Evolutionary conservation across 2,888 invertebrate genomes (phyloP).

Genomic region (Aproaerema taeniolella): DNA sequence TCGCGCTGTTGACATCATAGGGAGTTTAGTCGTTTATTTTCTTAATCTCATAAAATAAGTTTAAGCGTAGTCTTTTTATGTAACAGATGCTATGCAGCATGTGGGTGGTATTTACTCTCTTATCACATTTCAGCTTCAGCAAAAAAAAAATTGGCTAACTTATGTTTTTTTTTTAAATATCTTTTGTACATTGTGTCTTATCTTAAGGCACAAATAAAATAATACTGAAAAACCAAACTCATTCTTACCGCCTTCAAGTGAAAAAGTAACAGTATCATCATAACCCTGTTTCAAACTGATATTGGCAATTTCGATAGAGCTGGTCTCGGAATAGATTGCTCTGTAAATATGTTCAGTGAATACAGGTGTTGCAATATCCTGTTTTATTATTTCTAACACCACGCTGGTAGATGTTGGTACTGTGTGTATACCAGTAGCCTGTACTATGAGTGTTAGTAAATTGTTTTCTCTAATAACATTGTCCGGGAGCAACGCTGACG

Average conservation of each 20-base stretch:
- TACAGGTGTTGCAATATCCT: conserved; percentile 44
- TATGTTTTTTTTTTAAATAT: too few species aligned
- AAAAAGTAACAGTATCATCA: conserved; percentile 37
- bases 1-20: too few species aligned
- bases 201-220: too few species aligned
- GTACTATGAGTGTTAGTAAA: conserved; percentile 41
- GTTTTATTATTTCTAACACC: conserved; percentile 49
- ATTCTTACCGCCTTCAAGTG: conserved; percentile 52
- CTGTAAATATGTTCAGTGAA: conserved; percentile 44
- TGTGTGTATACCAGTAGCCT: conserved; percentile 43
- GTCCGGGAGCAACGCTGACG: conserved; percentile 33
- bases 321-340: conserved; percentile 31
- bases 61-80: too few species aligned
- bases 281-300: conserved; percentile 48
- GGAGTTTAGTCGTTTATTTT: too few species aligned
- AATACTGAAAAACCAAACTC: too few species aligned
- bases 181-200: too few species aligned
- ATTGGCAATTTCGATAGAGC: conserved; percentile 30
- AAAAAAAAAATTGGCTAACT: too few species aligned
- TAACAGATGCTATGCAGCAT: too few species aligned
- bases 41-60: too few species aligned
- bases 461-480: conserved; percentile 39
- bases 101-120: too few species aligned
- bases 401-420: conserved; percentile 40
- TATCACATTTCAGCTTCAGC: too few species aligned